phyloP scores from a whole-genome alignment of 2,113 vertebrate genomes.

The Promerops cafer region DNA sequence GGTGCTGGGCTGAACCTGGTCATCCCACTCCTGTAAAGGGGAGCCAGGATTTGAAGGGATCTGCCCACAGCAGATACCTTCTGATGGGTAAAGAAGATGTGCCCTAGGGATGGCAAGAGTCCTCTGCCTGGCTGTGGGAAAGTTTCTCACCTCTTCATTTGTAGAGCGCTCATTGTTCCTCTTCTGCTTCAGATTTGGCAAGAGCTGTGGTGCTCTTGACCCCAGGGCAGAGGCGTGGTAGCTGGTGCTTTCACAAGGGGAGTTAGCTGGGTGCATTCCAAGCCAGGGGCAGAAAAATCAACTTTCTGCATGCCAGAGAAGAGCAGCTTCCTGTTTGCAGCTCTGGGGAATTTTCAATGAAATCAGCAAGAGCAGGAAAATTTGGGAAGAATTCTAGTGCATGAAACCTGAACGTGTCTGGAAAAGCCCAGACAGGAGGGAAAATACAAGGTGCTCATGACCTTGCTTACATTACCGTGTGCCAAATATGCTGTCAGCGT shows the following conservation, averaged over 20 bases:
- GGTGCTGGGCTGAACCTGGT: neutral
- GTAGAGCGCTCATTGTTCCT: neutral
- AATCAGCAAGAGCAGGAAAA: neutral
- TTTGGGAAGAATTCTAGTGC: neutral
- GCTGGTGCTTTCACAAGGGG: neutral
- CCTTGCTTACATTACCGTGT: neutral
- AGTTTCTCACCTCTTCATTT: neutral
- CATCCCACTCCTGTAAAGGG: fast-evolving
- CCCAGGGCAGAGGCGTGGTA: neutral
- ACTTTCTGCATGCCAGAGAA: neutral
- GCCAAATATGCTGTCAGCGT: neutral
- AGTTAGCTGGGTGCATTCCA: neutral
- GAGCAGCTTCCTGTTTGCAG: neutral
- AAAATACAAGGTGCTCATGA: neutral
- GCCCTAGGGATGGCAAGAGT: neutral
- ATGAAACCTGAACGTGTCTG: neutral
- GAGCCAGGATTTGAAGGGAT: neutral
- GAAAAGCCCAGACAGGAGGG: neutral
- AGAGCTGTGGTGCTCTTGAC: neutral
- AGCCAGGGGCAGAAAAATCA: neutral
- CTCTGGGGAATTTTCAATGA: neutral
- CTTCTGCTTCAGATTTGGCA: neutral
- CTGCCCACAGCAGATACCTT: neutral
- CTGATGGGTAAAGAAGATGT: neutral
- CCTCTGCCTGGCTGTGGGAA: neutral